A percentile compares a stretch with the other conserved stretches of the same genome.
These are phyloP conservation scores for Jordanella pulchra DNA, from an alignment of 2,797 vertebrate genomes.

Conservation along the genomic window DNA sequence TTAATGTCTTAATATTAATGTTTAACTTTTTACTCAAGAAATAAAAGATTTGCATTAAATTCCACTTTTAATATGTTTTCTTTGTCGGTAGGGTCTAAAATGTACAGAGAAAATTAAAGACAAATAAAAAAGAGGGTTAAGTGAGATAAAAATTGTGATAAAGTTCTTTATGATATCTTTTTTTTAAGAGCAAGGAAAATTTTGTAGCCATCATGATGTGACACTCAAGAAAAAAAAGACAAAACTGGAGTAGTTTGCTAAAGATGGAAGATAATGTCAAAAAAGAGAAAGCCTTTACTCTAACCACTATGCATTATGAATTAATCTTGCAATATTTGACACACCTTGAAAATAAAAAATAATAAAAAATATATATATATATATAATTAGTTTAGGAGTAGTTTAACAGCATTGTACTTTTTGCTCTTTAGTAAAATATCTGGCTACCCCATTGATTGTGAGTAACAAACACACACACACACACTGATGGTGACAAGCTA, in stretches of 20 bases:
- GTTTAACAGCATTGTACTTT: too few species aligned
- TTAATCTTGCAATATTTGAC: too few species aligned
- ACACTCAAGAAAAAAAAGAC: not conserved
- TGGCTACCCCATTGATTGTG: too few species aligned
- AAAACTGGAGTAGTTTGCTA: not conserved
- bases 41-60: conserved; percentile 4
- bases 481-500: too few species aligned
- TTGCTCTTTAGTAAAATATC: too few species aligned
- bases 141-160: not conserved
- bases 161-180: not conserved
- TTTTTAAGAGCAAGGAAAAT: not conserved
- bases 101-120: not conserved
- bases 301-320: not conserved
- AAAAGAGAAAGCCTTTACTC: not conserved
- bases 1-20: conserved; percentile 30
- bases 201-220: not conserved
- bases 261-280: not conserved
- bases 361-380: too few species aligned
- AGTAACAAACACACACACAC: too few species aligned
- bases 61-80: not conserved
- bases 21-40: conserved; percentile 5
- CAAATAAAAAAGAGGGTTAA: not conserved
- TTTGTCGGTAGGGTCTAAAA: conserved; percentile 5
- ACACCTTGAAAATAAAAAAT: too few species aligned
- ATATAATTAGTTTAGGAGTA: too few species aligned